phyloP scores from a whole-genome alignment of 2,797 vertebrate species.

The Pagetopsis macropterus region DNA sequence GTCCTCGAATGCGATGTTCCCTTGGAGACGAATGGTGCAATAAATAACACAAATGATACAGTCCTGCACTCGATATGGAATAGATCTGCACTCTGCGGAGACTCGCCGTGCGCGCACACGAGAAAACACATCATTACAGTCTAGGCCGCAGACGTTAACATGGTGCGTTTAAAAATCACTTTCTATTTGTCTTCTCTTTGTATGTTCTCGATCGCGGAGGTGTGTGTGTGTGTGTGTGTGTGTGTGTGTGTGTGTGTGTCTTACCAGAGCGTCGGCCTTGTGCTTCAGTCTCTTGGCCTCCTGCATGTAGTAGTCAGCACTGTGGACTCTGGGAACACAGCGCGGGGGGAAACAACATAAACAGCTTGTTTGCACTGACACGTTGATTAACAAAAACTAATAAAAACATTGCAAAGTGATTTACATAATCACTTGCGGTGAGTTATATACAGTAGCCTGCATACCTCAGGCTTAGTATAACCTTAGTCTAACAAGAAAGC shows the following conservation, averaged over 20 bases:
- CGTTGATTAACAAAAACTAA: constrained; percentile 30
- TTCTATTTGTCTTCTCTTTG: constrained; percentile 12
- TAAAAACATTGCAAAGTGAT: constrained; percentile 30
- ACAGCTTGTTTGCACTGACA: constrained; percentile 22
- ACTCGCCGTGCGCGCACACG: constrained; percentile 17
- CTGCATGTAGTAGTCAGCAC: constrained; percentile 97
- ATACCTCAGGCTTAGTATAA: constrained; percentile 64
- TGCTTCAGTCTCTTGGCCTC: constrained; percentile 98
- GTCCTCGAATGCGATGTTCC: constrained; percentile 65
- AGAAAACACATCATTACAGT: constrained; percentile 31
- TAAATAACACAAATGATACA: constrained; percentile 73
- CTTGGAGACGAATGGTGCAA: constrained; percentile 69
- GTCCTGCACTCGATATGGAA: constrained; percentile 46
- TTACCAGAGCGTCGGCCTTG: constrained; percentile 97
- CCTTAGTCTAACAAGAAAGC: constrained; percentile 63
- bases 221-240: constrained; percentile 12
- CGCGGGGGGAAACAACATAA: constrained; percentile 31
- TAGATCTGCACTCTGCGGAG: constrained; percentile 50
- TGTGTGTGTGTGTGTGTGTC: constrained; percentile 34
- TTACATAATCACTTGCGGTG: constrained; percentile 57
- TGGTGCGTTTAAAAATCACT: constrained; percentile 29
- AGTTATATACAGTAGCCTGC: constrained; percentile 39
- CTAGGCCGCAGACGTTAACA: constrained; percentile 38
- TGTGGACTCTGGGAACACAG: constrained; percentile 87
- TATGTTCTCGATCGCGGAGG: neutral